Percentiles rank a stretch among this genome's conserved stretches.
Evolutionary conservation across 2,888 invertebrate genomes (phyloP).

Genomic region (Steinernema scapterisci): DNA sequence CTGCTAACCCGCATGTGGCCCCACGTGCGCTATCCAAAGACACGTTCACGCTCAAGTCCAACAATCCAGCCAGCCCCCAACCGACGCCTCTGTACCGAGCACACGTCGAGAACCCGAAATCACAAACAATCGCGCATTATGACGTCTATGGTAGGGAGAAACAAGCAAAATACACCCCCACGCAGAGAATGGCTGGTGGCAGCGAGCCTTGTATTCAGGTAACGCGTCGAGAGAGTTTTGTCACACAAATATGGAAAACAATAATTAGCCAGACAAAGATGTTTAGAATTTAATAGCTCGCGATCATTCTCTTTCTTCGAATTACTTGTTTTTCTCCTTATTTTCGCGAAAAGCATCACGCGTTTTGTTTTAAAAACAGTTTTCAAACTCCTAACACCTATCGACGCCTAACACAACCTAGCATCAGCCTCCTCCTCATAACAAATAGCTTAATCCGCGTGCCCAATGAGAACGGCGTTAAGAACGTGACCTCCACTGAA

Average conservation of each 20-base stretch:
- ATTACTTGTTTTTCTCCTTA: background rate
- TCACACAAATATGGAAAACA: background rate
- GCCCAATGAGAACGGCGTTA: no score
- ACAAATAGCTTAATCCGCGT: background rate
- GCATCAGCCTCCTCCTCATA: background rate
- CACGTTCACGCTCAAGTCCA: no score
- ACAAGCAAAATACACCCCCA: constrained; percentile 22
- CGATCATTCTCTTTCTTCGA: background rate
- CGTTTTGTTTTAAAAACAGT: background rate
- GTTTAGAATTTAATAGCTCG: background rate
- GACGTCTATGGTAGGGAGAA: constrained; percentile 13
- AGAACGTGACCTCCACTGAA: no score
- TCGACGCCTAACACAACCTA: no score
- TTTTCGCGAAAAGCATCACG: background rate
- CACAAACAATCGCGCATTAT: constrained; percentile 31
- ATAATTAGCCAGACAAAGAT: background rate
- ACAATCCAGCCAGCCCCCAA: background rate
- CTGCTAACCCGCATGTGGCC: no score
- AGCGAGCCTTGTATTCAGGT: background rate
- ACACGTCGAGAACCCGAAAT: background rate
- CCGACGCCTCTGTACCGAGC: constrained; percentile 22
- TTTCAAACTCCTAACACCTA: background rate
- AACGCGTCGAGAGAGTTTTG: background rate
- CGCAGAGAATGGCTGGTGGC: background rate
- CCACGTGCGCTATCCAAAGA: no score